Conservation (phyloP, 37 sponge, comb jelly and placozoan species). For the Oopsacas minuta region DNA sequence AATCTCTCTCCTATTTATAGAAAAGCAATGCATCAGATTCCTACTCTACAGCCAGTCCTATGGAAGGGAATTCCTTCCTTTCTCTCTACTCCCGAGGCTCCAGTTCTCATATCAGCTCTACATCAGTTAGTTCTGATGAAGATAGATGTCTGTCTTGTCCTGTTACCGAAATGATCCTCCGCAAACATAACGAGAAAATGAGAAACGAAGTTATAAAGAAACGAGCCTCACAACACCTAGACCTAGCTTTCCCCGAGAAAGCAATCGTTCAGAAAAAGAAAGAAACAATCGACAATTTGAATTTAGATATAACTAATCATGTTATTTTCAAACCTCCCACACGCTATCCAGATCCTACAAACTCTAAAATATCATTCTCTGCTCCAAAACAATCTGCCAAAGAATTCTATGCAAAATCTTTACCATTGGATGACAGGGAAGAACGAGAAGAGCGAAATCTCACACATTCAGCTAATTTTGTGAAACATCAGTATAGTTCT, state of each 20-base stretch:
- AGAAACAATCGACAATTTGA: neutral
- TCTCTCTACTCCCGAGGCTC: neutral
- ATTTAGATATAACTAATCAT: neutral
- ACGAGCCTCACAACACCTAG: neutral
- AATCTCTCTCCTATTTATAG: neutral
- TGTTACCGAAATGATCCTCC: neutral
- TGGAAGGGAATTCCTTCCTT: constrained; percentile 4
- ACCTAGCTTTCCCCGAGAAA: neutral
- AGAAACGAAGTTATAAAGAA: neutral
- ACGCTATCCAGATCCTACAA: neutral
- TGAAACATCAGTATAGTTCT: neutral
- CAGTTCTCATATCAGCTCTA: neutral
- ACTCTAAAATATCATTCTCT: neutral
- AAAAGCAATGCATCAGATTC: neutral
- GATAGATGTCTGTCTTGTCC: neutral
- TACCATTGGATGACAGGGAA: neutral
- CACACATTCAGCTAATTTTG: neutral
- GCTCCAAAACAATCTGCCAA: neutral
- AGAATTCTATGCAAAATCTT: constrained; percentile 3
- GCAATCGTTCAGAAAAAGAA: neutral
- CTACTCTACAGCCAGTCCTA: neutral
- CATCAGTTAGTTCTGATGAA: neutral
- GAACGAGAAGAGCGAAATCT: neutral
- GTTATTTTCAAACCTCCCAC: neutral
- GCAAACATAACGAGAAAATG: neutral